Base-by-base conservation (phyloP, 2,888 invertebrate genomes). In the Malthinus flaveolus region DNA sequence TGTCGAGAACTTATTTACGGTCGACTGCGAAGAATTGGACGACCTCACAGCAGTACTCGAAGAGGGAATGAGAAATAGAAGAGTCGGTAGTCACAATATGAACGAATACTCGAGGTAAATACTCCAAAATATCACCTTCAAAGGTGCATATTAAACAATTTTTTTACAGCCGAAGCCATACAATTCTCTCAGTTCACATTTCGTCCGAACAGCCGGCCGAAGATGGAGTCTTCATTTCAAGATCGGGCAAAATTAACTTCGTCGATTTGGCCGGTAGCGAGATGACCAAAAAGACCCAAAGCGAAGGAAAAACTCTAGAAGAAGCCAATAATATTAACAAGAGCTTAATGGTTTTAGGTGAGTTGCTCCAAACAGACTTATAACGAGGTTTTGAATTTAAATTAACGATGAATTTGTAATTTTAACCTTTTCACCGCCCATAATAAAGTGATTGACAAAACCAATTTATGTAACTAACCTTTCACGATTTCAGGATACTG, bases 291-390 rank as follows among this genome's bases (percentile, higher is more conserved):
- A 91, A 90, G 76, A 96, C 93, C 0, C 87, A 88, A 68, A 93
- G 90, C 75, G 91, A 89, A 70, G 95, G 91, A 48, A 93, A 90
- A 78, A 94, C 93, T 0, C 78, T 95, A 63, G 92, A 93, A 73
- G 97, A 97, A 75, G 95, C 96, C 0, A 97, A 97, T 74, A 97
- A 96, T 77, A 97, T 97, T 66, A 97, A 97, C 75, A 93, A 95
- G 75, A 96, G 95, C 73, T 83, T 97, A 0, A 93, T 97, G 89
- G 95, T 96, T 4, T 80, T 97, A 68, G 95, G 94, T 91, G 73
- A 82, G 81, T 63, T 33, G 33, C 5, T 23, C 5, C 23, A 23
- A 31, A 34, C 11, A 42, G n/a, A 49, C 23, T 32, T 32, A 10
- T 7, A 37, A 31, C 31, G 37, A 37, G 9, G 5, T 12, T 37